These are phyloP conservation scores for Stictonetta naevosa DNA, from an alignment of 2,113 vertebrate genomes.

Conservation along the genomic window DNA sequence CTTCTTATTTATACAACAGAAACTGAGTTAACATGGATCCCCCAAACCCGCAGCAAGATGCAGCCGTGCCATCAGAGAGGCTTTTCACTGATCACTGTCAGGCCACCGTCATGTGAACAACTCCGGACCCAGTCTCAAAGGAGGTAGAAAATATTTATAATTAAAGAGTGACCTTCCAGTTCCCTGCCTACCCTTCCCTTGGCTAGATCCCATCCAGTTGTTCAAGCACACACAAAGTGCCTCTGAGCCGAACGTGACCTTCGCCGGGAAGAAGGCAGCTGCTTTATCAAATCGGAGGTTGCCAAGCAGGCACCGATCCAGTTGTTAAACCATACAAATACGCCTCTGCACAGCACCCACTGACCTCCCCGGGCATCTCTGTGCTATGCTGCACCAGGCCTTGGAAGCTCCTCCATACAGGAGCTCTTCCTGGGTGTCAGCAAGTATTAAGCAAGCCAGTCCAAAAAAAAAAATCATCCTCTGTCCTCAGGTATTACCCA, in stretches of 20 bases:
- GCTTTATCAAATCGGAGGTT: background rate
- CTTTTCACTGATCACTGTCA: background rate
- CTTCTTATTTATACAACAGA: background rate
- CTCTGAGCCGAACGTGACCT: background rate
- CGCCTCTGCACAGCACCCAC: background rate
- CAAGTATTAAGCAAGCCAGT: background rate
- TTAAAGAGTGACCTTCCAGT: background rate
- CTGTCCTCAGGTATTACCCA: conserved; percentile 5
- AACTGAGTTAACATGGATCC: background rate
- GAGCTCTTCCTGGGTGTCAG: background rate
- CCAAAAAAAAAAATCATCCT: background rate
- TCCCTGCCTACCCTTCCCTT: background rate
- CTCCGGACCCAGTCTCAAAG: background rate
- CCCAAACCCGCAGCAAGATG: background rate
- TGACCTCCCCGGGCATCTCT: background rate
- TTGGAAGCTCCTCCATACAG: background rate
- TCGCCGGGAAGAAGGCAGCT: conserved; percentile 38
- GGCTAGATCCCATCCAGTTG: background rate
- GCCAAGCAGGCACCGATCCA: background rate
- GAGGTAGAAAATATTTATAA: background rate
- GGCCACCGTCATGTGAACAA: background rate
- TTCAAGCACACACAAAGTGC: conserved; percentile 12
- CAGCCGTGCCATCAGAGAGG: background rate
- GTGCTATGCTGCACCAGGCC: background rate
- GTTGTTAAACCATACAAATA: background rate